These are phyloP conservation scores for Trichonephila clavipes DNA, from an alignment of 1,140 invertebrate species.

Conservation along the genomic window DNA sequence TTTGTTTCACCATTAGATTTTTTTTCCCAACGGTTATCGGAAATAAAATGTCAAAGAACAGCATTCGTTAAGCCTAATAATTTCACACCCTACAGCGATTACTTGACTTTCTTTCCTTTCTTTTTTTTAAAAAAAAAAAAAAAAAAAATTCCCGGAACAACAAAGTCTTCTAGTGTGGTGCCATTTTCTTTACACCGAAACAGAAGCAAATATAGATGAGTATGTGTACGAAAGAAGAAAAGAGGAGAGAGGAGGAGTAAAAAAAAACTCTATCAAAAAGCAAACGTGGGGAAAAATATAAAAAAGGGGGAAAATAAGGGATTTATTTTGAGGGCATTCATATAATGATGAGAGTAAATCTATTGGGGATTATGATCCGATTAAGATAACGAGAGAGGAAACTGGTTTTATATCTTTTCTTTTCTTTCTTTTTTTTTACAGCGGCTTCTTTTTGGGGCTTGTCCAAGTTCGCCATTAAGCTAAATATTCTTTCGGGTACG, in stretches of 20 bases:
- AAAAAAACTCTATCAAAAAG: neutral
- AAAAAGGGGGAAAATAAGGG: conserved; percentile 38
- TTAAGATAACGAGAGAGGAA: conserved; percentile 40
- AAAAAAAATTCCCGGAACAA: neutral
- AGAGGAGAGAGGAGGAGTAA: no score
- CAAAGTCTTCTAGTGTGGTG: neutral
- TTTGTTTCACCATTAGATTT: no score
- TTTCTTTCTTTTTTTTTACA: neutral
- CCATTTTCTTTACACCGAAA: neutral
- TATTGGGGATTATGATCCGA: conserved; percentile 62
- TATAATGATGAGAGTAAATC: conserved; percentile 51
- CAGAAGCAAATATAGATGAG: neutral
- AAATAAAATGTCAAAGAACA: no score
- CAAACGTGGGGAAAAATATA: neutral
- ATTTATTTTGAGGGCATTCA: conserved; percentile 51
- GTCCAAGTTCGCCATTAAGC: conserved; percentile 48
- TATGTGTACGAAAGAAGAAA: neutral
- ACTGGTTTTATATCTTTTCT: conserved; percentile 35
- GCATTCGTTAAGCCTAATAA: no score
- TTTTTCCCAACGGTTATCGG: no score
- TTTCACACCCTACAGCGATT: no score
- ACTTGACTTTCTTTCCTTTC: neutral
- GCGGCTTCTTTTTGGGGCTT: conserved; percentile 4
- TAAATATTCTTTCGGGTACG: conserved; percentile 39
- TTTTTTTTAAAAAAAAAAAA: neutral